Conservation (phyloP, 1,140 invertebrate species). For the Pogonognathellus flavescens region DNA sequence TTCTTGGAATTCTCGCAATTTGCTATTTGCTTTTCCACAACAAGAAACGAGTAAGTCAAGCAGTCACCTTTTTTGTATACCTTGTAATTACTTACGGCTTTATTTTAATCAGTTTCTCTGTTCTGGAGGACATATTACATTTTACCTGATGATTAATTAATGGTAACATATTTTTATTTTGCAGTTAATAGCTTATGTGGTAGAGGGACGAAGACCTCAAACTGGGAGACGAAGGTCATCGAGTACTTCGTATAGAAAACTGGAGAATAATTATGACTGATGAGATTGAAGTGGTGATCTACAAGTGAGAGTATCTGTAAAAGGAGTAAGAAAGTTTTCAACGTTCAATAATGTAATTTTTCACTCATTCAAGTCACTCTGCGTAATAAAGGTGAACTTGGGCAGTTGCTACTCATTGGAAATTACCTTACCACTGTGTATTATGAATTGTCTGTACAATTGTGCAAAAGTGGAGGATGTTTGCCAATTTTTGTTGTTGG, state of each 20-base stretch:
- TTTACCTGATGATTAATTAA: background rate
- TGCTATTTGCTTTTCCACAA: slow-evolving; percentile 51
- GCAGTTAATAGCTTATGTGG: slow-evolving; percentile 55
- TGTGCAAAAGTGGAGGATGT: too few species aligned
- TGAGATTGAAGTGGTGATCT: background rate
- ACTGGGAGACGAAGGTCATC: slow-evolving; percentile 23
- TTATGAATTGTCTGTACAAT: too few species aligned
- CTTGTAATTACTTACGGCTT: background rate
- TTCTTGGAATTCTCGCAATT: slow-evolving; percentile 35
- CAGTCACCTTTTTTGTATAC: background rate
- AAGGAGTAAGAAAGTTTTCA: background rate
- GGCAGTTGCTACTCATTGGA: too few species aligned
- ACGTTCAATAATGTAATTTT: too few species aligned
- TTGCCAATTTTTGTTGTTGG: too few species aligned
- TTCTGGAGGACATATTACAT: background rate
- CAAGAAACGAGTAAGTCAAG: slow-evolving; percentile 51
- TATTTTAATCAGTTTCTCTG: background rate
- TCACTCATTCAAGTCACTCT: too few species aligned
- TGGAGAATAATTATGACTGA: slow-evolving; percentile 59
- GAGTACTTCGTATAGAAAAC: slow-evolving; percentile 30
- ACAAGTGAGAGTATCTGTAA: background rate
- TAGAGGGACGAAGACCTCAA: slow-evolving; percentile 53
- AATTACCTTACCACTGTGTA: too few species aligned
- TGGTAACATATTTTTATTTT: background rate
- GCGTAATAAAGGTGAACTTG: too few species aligned